These are phyloP conservation scores for Pyrocoelia pectoralis DNA, from an alignment of 2,888 invertebrate species.

Conservation along the genomic window DNA sequence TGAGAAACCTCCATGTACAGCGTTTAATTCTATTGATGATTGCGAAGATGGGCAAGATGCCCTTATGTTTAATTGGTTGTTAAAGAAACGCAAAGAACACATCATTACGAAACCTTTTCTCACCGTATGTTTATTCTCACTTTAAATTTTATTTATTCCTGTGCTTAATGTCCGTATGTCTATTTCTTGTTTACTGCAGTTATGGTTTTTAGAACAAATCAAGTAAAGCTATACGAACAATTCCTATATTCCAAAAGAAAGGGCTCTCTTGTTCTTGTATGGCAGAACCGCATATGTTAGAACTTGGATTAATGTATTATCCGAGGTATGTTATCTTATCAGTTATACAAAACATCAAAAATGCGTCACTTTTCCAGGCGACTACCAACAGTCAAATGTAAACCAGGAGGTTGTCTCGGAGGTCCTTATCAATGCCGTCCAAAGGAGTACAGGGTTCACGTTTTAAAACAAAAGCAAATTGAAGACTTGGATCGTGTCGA, in stretches of 20 bases:
- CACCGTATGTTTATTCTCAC: conserved; percentile 10
- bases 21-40: conserved; percentile 14
- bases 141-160: not conserved
- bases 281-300: not conserved
- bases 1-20: not conserved
- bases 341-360: too few relatives aligned
- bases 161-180: too few relatives aligned
- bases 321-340: conserved; percentile 21
- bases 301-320: conserved; percentile 23
- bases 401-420: conserved; percentile 47
- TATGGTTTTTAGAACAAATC: conserved; percentile 5
- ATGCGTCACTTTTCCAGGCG: conserved; percentile 48
- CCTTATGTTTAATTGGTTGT: not conserved
- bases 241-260: conserved; percentile 7
- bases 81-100: conserved; percentile 10
- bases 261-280: conserved; percentile 21
- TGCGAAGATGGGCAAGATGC: conserved; percentile 17
- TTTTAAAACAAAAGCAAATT: conserved; percentile 47
- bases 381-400: conserved; percentile 52
- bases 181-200: not conserved
- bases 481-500: conserved; percentile 38
- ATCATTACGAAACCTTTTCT: not conserved
- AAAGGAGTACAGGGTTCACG: conserved; percentile 51
- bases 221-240: not conserved
- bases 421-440: conserved; percentile 48